Percentiles rank a stretch among this genome's conserved stretches.
These are phyloP conservation scores for Misgurnus mizolepis DNA, from an alignment of 2,113 vertebrate species.

Conservation along the genomic window DNA sequence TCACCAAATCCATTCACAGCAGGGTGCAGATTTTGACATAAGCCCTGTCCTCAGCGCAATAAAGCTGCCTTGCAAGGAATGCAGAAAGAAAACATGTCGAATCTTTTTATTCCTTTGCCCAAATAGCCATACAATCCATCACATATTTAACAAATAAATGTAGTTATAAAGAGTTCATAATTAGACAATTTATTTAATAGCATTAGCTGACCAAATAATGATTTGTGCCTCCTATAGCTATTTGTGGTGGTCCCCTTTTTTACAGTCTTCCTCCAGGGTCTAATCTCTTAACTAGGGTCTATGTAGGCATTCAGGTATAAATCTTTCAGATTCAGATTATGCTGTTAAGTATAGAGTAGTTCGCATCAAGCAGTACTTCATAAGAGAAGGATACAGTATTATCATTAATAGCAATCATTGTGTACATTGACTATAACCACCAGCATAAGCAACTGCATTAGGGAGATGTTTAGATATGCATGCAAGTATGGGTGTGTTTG, in stretches of 20 bases:
- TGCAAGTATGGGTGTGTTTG: constrained; percentile 2
- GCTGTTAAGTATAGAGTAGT: background rate
- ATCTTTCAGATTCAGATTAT: no score
- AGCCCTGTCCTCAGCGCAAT: constrained; percentile 26
- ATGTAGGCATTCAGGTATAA: no score
- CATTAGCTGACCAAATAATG: no score
- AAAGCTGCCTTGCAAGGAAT: constrained; percentile 36
- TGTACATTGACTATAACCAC: background rate
- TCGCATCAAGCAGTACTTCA: background rate
- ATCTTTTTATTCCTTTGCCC: constrained; percentile 29
- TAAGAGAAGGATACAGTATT: background rate
- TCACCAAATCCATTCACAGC: background rate
- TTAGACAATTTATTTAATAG: no score
- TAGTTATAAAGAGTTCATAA: no score
- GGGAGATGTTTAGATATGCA: background rate
- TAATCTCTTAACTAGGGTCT: background rate
- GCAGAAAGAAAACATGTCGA: constrained; percentile 39
- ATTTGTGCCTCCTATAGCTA: no score
- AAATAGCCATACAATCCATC: constrained; percentile 17
- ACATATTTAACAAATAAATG: background rate
- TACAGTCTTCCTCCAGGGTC: background rate
- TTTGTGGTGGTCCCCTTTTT: no score
- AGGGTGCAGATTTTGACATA: constrained; percentile 17
- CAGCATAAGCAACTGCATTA: constrained; percentile 20
- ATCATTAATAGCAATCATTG: constrained; percentile 2